Evolutionary conservation across 2,888 invertebrate genomes (phyloP), one percentile per base, ranked within the genome.

Genomic region (Drosophila planitibia): DNA sequence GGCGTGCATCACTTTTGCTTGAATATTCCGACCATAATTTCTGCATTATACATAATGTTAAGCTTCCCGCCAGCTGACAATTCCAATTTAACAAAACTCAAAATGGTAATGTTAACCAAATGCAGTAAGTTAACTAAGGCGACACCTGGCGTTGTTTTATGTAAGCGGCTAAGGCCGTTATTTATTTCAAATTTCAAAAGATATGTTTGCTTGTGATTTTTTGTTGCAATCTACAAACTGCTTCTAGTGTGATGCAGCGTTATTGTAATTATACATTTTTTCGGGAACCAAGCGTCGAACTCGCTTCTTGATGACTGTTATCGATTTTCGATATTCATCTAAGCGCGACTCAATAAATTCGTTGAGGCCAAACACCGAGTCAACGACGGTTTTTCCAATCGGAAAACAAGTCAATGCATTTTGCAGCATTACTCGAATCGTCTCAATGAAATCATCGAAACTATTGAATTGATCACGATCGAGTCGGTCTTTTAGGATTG

Each of bases 391-490:
- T 1, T 22, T 10, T 14, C 55, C 47, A 2, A 10, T 0, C 0
- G 63, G 55, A 25, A 76, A 78, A 22, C 73, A 67, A 7, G 10
- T 10, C 35, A 73, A 51, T 0, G 76, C 73, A n/a, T 76, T 76
- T 1, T 57, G 63, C 25, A 80, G 70, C 82, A 82, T 82, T 2
- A 16, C 28, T 0, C 63, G 37, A 9, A 82, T 12, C 4, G 25
- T 44, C 3, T 1, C 5, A 4, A 72, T 52, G 9, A 82, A 86
- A 0, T n/a, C 22, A 0, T 82, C 70, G 0, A 86, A 47, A 0
- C 4, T 51, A 0, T 66, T 22, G 1, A 72, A 70, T 0, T 60
- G 25, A 28, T 75, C 30, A 1, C 22, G 9, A 0, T 41, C 16
- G 7, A 84, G n/a, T 3, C 49, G 60, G 1, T 25, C 16, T 16